These are phyloP conservation scores for Montipora foliosa DNA, from an alignment of 64 coral and sea anemone genomes.

Conservation along the genomic window DNA sequence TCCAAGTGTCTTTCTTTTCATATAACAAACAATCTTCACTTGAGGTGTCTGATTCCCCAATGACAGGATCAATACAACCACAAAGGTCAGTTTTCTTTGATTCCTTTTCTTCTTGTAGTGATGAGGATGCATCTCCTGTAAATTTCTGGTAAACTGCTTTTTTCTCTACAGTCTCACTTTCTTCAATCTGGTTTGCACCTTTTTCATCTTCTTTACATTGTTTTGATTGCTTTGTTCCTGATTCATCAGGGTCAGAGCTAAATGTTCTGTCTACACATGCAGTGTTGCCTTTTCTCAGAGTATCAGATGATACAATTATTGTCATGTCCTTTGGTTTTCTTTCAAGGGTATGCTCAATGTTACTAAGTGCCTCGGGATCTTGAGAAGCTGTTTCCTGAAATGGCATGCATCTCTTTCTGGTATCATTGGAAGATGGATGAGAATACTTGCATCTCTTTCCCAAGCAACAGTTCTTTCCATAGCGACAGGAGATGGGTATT, in stretches of 20 bases:
- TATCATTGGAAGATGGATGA: not conserved
- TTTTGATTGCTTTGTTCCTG: not conserved
- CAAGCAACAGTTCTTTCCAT: constrained; percentile 46
- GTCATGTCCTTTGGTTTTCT: not conserved
- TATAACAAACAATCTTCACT: not conserved
- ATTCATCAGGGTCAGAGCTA: not conserved
- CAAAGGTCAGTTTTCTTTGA: not conserved
- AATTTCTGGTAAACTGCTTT: not conserved
- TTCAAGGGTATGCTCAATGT: not conserved
- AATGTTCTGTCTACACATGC: too few relatives aligned
- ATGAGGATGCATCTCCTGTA: not conserved
- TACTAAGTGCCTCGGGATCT: not conserved
- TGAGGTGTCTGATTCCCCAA: not conserved
- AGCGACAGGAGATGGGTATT: not conserved
- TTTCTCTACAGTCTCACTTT: not conserved
- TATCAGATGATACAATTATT: not conserved
- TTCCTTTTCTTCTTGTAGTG: not conserved
- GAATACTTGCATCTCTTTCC: constrained; percentile 32
- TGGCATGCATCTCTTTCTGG: not conserved
- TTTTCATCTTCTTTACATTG: not conserved
- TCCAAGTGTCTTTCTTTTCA: not conserved
- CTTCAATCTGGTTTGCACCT: not conserved
- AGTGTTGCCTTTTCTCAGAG: not conserved
- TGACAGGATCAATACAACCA: not conserved
- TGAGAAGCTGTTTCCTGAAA: not conserved